Evolutionary conservation across 1,140 invertebrate genomes (phyloP).

Genomic region (Drosophila mauritiana): DNA sequence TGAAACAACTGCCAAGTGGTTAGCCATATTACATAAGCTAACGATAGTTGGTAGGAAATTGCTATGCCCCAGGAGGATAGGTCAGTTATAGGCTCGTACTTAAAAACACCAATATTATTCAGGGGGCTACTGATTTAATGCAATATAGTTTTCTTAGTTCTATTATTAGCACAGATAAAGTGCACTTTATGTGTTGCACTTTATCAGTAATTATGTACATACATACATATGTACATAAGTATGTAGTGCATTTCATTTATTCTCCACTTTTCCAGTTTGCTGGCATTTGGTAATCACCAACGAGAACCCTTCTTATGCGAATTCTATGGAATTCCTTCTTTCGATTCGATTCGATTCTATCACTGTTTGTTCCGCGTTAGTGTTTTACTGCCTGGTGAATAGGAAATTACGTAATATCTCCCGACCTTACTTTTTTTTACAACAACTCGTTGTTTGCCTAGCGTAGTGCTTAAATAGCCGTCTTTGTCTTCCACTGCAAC

Average conservation of each 20-base stretch:
- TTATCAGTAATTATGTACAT: constrained; percentile 8
- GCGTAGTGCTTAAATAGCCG: constrained; percentile 27
- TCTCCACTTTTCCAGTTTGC: constrained; percentile 13
- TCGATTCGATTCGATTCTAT: not conserved
- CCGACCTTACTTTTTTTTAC: constrained; percentile 62
- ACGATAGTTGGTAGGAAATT: not conserved
- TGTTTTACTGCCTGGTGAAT: constrained; percentile 6
- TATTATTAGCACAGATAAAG: constrained; percentile 22
- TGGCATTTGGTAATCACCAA: constrained; percentile 27
- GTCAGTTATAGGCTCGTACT: constrained; percentile 10
- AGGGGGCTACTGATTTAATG: too few species aligned
- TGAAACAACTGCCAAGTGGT: not conserved
- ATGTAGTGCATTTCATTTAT: not conserved
- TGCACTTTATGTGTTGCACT: constrained; percentile 8
- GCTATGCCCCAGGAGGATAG: not conserved
- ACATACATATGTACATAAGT: not conserved
- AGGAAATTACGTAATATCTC: constrained; percentile 54
- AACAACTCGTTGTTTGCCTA: constrained; percentile 16
- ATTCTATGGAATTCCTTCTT: constrained; percentile 57
- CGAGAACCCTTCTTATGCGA: constrained; percentile 16
- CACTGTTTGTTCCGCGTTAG: constrained; percentile 6
- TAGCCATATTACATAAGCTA: not conserved
- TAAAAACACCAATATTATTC: too few species aligned
- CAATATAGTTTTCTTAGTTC: constrained; percentile 2
- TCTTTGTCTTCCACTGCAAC: constrained; percentile 31